Evolutionary conservation across 2,888 invertebrate species (phyloP).

Genomic region (Diaphora mendica): DNA sequence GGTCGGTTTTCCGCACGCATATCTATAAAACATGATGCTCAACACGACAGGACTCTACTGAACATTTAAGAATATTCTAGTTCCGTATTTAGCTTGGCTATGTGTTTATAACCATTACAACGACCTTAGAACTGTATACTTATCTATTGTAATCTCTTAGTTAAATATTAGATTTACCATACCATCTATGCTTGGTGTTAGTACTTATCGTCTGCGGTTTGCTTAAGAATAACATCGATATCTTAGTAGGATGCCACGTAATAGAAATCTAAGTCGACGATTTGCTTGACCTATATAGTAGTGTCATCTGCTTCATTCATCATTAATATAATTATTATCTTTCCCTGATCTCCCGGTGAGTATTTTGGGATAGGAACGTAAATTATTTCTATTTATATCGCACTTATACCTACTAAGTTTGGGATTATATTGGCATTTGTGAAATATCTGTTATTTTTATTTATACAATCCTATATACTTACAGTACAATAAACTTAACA

Average conservation of each 20-base stretch:
- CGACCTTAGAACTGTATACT: constrained; percentile 33
- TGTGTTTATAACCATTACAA: constrained; percentile 31
- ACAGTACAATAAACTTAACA: no score
- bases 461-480: no score
- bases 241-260: constrained; percentile 21
- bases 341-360: constrained; percentile 10
- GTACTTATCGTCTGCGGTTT: constrained; percentile 43
- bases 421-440: no score
- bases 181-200: constrained; percentile 41
- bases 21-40: constrained; percentile 63
- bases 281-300: background rate
- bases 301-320: background rate
- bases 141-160: constrained; percentile 45
- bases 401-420: no score
- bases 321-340: constrained; percentile 10
- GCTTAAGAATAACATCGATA: constrained; percentile 39
- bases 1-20: constrained; percentile 74
- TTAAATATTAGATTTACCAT: constrained; percentile 46
- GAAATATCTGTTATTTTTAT: no score
- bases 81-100: constrained; percentile 51
- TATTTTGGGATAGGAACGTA: constrained; percentile 12
- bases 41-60: constrained; percentile 53
- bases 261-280: background rate
- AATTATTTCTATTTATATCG: constrained; percentile 13
- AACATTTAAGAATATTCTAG: constrained; percentile 58